phyloP scores from a whole-genome alignment of 23 tunicate species.

The Pegea sp. region DNA sequence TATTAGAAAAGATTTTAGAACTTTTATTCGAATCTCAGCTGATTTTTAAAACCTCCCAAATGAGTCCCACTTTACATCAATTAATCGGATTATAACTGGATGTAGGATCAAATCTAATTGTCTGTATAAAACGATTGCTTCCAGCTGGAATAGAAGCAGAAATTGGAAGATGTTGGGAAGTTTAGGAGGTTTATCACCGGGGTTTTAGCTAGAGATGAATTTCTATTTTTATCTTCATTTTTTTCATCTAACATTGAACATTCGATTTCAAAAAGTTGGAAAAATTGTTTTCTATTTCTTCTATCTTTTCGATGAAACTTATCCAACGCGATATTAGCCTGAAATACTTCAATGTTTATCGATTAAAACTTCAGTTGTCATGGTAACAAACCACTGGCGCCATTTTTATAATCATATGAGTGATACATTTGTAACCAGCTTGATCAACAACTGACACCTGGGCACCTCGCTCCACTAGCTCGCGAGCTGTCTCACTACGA shows the following conservation, averaged over 20 bases:
- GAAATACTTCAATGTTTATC: too few relatives aligned
- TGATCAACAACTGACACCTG: conserved; percentile 43
- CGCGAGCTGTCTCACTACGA: conserved; percentile 78
- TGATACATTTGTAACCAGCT: conserved; percentile 56
- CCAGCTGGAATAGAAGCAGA: conserved; percentile 20
- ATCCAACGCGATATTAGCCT: conserved; percentile 65
- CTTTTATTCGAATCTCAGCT: background rate
- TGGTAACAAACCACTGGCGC: conserved; percentile 59
- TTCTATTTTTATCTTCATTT: too few relatives aligned
- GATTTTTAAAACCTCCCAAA: conserved; percentile 52
- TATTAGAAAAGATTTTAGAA: conserved; percentile 1
- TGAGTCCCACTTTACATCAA: conserved; percentile 61
- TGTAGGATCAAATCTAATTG: conserved; percentile 78
- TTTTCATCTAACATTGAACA: too few relatives aligned
- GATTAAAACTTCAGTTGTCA: too few relatives aligned
- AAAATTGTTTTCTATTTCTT: conserved; percentile 62
- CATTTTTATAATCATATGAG: conserved; percentile 86
- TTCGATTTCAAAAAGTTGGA: conserved; percentile 36
- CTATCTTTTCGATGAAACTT: conserved; percentile 63
- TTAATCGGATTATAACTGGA: conserved; percentile 57
- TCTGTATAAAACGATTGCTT: conserved; percentile 58
- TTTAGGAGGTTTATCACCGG: conserved; percentile 16
- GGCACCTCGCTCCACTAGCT: conserved; percentile 44
- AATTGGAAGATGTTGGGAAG: conserved; percentile 1
- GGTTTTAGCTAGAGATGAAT: conserved; percentile 21